Evolutionary conservation across 1,140 invertebrate genomes (phyloP).

Genomic region (Zaprionus tsacasi): DNA sequence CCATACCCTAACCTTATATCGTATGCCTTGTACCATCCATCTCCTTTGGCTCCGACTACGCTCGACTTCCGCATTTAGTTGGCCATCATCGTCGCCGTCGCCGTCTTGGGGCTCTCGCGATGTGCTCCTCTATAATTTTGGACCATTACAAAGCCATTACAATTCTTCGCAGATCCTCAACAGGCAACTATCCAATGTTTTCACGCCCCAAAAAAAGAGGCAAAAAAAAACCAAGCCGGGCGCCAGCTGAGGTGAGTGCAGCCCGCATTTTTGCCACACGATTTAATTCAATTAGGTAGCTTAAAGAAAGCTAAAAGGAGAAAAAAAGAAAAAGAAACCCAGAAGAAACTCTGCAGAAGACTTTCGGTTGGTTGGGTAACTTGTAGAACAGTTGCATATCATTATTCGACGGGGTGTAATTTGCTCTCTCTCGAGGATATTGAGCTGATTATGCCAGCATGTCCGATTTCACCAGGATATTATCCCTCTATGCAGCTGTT

Average conservation of each 20-base stretch:
- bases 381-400: constrained; percentile 27
- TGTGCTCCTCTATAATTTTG: constrained; percentile 22
- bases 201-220: constrained; percentile 17
- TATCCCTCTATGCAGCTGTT: constrained; percentile 20
- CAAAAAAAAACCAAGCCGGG: constrained; percentile 3
- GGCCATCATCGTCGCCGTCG: not conserved
- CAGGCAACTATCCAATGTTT: constrained; percentile 11
- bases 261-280: constrained; percentile 29
- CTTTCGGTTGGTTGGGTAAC: not conserved
- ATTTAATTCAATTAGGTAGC: constrained; percentile 39
- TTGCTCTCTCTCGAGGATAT: constrained; percentile 37
- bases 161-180: constrained; percentile 20
- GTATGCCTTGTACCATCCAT: too few relatives aligned
- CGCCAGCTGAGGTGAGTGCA: constrained; percentile 16
- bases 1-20: too few relatives aligned
- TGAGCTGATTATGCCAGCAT: constrained; percentile 64
- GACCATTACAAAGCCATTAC: constrained; percentile 36
- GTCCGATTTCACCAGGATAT: not conserved
- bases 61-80: constrained; percentile 1
- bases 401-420: constrained; percentile 42
- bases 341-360: not conserved
- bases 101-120: not conserved
- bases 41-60: not conserved
- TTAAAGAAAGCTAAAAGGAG: not conserved
- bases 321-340: not conserved